Evolutionary conservation across 2,888 invertebrate genomes (phyloP), one percentile per base, ranked within the genome.

Genomic region (Penaeus monodon): DNA sequence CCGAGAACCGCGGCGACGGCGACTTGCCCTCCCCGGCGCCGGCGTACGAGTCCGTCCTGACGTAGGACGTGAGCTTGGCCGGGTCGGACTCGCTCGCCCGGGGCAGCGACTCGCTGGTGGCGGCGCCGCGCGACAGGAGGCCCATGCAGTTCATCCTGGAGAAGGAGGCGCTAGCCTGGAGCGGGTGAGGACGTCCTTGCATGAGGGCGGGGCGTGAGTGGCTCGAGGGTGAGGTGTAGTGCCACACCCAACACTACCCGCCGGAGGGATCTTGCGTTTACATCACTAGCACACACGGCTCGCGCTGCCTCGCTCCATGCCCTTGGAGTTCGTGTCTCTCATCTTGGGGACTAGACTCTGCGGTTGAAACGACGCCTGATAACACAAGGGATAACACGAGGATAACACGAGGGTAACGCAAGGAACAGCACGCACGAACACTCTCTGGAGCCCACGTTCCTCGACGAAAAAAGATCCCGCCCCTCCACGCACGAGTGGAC

Each of bases 81-180:
- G 65, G 10, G 66, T 66, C 78, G 70, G 27, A 64, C 49, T 66
- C 84, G 22, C 49, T 22, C 49, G 74, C 33, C 4, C 74, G 57
- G 38, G 83, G n/a, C 49, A 77, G 49, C 33, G 38, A 33, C 22
- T 77, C 84, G 24, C 70, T 33, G 33, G 38, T 84, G 12, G 78
- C n/a, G 33, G 38, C 78, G 66, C 64, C 84, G 10, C 84, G 66
- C 24, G 84, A 77, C 49, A 73, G 70, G 64, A 84, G 78, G 27
- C 84, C 84, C 78, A 65, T 84, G 33, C 78, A 78, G 78, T 84
- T 84, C 84, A 84, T 84, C 63, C 77, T 77, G 33, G 76, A 49
- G 74, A 83, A 74, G 83, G 83, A 44, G 74, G 38, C 49, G 63
- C 64, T 83, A 64, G 76, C 64, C 63, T 64, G 64, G 29, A 76